Percentiles rank a stretch among this genome's conserved stretches.
These are phyloP conservation scores for Sabatieria punctata DNA, from an alignment of 2,888 invertebrate genomes.

Conservation along the genomic window DNA sequence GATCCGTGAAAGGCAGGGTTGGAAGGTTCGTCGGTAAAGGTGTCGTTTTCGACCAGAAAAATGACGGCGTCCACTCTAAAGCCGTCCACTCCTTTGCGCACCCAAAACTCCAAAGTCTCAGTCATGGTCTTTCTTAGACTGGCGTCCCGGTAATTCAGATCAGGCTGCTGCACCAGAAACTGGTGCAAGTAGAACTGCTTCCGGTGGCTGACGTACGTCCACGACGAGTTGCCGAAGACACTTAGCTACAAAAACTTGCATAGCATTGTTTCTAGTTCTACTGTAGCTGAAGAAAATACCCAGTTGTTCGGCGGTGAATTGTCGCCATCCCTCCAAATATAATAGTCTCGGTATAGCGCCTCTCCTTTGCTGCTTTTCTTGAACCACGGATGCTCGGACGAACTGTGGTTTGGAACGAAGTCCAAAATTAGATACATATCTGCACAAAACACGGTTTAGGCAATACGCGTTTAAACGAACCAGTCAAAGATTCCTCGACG, in stretches of 20 bases:
- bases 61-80: slow-evolving; percentile 33
- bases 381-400: slow-evolving; percentile 52
- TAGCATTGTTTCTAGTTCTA: no score
- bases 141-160: slow-evolving; percentile 59
- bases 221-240: slow-evolving; percentile 52
- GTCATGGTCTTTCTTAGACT: neutral
- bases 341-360: slow-evolving; percentile 50
- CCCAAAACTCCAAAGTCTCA: slow-evolving; percentile 28
- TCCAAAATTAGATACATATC: slow-evolving; percentile 34
- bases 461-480: neutral
- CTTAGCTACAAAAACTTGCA: slow-evolving; percentile 32
- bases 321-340: slow-evolving; percentile 52
- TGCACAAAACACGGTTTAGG: slow-evolving; percentile 8
- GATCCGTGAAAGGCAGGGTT: no score
- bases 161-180: slow-evolving; percentile 50
- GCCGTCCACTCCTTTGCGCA: slow-evolving; percentile 36
- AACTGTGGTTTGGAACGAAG: slow-evolving; percentile 36
- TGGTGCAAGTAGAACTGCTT: slow-evolving; percentile 62
- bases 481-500: no score
- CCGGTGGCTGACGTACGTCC: slow-evolving; percentile 50
- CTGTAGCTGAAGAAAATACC: slow-evolving; percentile 9
- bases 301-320: slow-evolving; percentile 17
- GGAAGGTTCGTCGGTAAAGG: slow-evolving; percentile 11
- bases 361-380: slow-evolving; percentile 43
- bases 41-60: slow-evolving; percentile 29